Base-by-base conservation (phyloP, 2,888 invertebrate genomes). In the Agapostemon virescens region DNA sequence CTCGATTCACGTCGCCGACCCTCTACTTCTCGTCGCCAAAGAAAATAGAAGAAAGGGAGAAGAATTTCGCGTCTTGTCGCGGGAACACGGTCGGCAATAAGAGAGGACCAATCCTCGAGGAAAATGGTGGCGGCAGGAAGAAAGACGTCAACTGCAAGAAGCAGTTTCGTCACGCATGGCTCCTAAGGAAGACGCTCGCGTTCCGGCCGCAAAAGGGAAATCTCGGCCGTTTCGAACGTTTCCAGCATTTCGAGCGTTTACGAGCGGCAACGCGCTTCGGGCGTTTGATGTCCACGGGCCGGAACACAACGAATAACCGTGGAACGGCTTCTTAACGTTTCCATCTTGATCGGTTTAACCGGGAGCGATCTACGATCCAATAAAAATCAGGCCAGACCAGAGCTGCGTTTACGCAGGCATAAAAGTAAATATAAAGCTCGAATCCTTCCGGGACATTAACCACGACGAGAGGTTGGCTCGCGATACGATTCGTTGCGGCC, bases 321-420 rank as follows among this genome's bases (percentile, higher is more conserved):
- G 85, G 87, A 89, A 87, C 88, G 88, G 87, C 90, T 91, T 90
- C 90, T 90, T 90, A 90, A 88, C 90, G 89, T 90, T 89, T 89
- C 89, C 90, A 92, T 91, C 90, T 91, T 91, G 92, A 92, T 92
- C 91, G 91, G 88, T 91, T 91, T 90, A 90, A 88, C 90, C 89
- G 84, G 84, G 82, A 87, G 86, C 89, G 91, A 91, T 89, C 86
- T 86, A 74, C 72, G 86, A 69, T 72, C 87, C 90, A 90, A 91
- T 91, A 91, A 92, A 87, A 91, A 90, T 90, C 89, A 76, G 70
- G 64, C 72, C 30, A 23, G 61, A 30, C 45, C 61, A 69, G 58
- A 72, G 71, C 52, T 64, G 81, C 87, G 83, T 91, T 92, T 91
- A 91, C 90, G 90, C 87, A 84, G 88, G 88, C 90, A 90, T 91